Base-by-base conservation (phyloP, 2,113 vertebrate species). In the Atherinomorus stipes region DNA sequence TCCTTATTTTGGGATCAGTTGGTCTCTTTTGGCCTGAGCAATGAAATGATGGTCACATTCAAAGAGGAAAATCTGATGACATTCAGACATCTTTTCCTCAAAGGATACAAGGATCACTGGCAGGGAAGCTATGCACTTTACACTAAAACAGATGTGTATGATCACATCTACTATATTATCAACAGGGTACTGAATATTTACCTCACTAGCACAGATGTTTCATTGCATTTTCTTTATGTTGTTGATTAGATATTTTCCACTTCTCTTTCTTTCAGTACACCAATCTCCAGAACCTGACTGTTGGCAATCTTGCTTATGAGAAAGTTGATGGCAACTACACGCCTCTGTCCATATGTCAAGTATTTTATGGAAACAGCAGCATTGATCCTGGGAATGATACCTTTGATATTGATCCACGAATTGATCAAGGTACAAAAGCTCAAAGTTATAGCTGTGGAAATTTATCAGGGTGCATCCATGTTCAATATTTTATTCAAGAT, bases 1-100 rank as follows among this genome's bases (percentile, higher is more conserved):
- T 37, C 13, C 21, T 10, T 9, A 21, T 45, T 34, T 53, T 54
- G 26, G 52, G 84, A 91, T 69, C 89, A 99, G 98, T 91, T 99
- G 28, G 95, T 98, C n/a, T 90, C 95, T 45, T 99, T 99, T 80
- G 97, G 98, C 21, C 78, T 98, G 81, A 99, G 96, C 88, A 99
- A 99, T 69, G 95, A 99, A 85, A 98, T 98, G 97, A 96, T 97
- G 80, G 98, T 98, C 60, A 94, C 95, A 53, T 99, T 99, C 90
- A 98, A 96, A 90, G 96, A 97, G 22, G 96, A 98, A 73, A 99
- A 96, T 80, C 94, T 96, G 7, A 70, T 95, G 70, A 94, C 96
- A 2, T 98, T 99, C 90, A 96, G 95, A 80, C 95, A 99, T 57
- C 93, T 99, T 47, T 99, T 99, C 65, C 90, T 99, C 31, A 98